Evolutionary conservation across 2,797 vertebrate species (phyloP).

Genomic region (Etheostoma nigrum): DNA sequence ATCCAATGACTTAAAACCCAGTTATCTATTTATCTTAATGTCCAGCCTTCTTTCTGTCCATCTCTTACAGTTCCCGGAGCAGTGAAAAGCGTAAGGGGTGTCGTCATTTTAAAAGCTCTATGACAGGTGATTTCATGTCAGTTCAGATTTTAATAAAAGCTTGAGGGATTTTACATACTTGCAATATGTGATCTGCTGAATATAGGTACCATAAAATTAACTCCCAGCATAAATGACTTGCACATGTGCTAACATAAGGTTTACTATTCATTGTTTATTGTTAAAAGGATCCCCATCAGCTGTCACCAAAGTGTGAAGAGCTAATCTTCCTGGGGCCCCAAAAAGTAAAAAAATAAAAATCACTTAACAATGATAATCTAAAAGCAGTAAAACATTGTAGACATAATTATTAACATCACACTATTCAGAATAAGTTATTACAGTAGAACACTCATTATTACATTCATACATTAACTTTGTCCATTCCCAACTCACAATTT

Average conservation of each 20-base stretch:
- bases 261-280: too few relatives aligned
- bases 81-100: neutral
- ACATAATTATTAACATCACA: too few relatives aligned
- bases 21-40: constrained; percentile 64
- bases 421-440: too few relatives aligned
- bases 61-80: neutral
- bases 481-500: too few relatives aligned
- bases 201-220: neutral
- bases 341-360: too few relatives aligned
- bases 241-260: neutral
- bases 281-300: too few relatives aligned
- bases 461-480: too few relatives aligned
- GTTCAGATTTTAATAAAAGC: constrained; percentile 2
- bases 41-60: constrained; percentile 45
- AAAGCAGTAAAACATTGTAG: too few relatives aligned
- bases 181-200: neutral
- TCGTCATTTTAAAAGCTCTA: neutral
- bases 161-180: neutral
- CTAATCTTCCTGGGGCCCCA: too few relatives aligned
- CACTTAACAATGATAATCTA: too few relatives aligned
- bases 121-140: neutral
- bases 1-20: constrained; percentile 39
- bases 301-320: too few relatives aligned
- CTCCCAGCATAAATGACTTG: neutral
- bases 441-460: too few relatives aligned